These are phyloP conservation scores for Cochlearius cochlearius DNA, from an alignment of 2,113 vertebrate species.

Conservation along the genomic window DNA sequence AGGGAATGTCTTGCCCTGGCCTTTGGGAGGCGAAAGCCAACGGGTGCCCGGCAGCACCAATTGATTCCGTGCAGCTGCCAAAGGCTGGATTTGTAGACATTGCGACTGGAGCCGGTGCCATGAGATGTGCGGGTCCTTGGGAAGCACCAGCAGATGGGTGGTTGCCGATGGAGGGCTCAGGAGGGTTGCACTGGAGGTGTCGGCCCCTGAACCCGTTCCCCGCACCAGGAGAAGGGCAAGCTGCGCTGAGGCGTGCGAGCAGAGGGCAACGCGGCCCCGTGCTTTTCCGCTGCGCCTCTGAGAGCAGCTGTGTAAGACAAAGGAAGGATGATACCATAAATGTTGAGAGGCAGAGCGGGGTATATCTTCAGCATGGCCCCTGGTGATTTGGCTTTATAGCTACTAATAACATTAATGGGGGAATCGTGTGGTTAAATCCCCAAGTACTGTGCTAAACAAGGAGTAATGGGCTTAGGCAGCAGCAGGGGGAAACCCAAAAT, in stretches of 20 bases:
- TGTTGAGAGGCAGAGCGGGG: neutral
- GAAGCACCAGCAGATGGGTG: neutral
- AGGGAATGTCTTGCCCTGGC: neutral
- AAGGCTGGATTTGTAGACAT: neutral
- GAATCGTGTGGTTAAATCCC: neutral
- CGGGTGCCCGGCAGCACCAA: rapidly evolving
- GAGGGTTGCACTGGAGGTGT: neutral
- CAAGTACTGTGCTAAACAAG: neutral
- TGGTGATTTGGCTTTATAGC: neutral
- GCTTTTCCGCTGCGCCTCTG: neutral
- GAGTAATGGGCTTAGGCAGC: constrained; percentile 10
- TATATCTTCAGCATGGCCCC: neutral
- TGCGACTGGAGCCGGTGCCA: rapidly evolving
- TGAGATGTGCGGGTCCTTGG: neutral
- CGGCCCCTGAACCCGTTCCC: rapidly evolving
- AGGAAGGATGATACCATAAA: neutral
- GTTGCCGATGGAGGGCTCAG: neutral
- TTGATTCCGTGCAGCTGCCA: rapidly evolving
- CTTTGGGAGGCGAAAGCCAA: neutral
- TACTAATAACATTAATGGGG: neutral
- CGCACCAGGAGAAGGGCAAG: neutral
- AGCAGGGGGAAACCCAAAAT: neutral
- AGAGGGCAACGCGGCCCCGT: neutral
- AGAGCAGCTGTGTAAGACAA: neutral
- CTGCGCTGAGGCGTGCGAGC: rapidly evolving